A percentile compares a stretch with the other conserved stretches of the same genome.
Evolutionary conservation across 2,888 invertebrate species (phyloP).

Genomic region (Troides oblongomaculatus): DNA sequence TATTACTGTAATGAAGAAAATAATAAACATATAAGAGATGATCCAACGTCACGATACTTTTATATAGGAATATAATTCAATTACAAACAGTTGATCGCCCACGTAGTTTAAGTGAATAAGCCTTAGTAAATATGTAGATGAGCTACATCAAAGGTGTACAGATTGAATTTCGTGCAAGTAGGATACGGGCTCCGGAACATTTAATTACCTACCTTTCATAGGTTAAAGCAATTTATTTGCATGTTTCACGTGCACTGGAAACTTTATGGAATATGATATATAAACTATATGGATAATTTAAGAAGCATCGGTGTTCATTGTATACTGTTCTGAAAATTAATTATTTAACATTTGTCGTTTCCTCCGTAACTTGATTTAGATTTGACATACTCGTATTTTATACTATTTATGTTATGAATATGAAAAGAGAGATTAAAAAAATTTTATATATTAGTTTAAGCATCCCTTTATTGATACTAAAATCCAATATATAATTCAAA

Average conservation of each 20-base stretch:
- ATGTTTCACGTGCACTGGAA: not conserved
- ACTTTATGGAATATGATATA: too few species aligned
- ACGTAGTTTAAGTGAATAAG: not conserved
- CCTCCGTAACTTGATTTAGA: not conserved
- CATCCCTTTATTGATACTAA: not conserved
- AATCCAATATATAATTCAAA: not conserved
- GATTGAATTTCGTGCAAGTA: constrained; percentile 6
- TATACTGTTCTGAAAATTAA: not conserved
- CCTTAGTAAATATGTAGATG: constrained; percentile 1
- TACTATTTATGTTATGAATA: not conserved
- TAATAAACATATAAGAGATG: not conserved
- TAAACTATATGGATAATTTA: not conserved
- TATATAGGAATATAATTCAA: not conserved
- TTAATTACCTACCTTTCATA: constrained; percentile 5
- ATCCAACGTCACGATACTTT: not conserved
- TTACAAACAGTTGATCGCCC: not conserved
- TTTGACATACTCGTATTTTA: not conserved
- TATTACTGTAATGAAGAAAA: too few species aligned
- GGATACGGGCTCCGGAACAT: not conserved
- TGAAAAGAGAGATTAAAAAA: not conserved
- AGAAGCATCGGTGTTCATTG: not conserved
- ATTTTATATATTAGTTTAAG: not conserved
- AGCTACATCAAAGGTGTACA: constrained; percentile 6
- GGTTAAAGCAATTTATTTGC: constrained; percentile 8
- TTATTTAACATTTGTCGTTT: not conserved